Evolutionary conservation across 1,140 invertebrate genomes (phyloP).

Genomic region (Metopolophium dirhodum): DNA sequence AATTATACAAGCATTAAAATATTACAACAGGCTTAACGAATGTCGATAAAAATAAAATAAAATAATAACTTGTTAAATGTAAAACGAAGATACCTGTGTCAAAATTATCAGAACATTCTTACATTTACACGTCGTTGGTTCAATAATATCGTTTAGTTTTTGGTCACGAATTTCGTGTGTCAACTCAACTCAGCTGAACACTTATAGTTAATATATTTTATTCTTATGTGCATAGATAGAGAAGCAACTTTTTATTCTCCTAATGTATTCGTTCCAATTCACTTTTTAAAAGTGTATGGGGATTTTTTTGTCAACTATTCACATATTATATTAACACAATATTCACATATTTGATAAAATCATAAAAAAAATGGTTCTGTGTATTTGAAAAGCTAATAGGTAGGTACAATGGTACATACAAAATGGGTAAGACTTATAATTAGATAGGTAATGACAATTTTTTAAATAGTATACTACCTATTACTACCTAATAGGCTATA

Average conservation of each 20-base stretch:
- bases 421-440: background rate
- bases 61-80: background rate
- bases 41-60: background rate
- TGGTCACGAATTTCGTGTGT: conserved; percentile 39
- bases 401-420: background rate
- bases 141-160: conserved; percentile 16
- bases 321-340: no score
- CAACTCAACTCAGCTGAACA: background rate
- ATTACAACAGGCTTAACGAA: background rate
- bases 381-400: background rate
- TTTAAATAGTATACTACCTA: background rate
- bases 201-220: background rate
- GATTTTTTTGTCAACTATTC: background rate
- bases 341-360: background rate
- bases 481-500: no score
- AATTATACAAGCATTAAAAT: conserved; percentile 6
- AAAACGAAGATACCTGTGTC: background rate
- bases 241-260: background rate
- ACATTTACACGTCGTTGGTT: background rate
- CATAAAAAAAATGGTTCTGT: background rate
- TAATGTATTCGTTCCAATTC: background rate
- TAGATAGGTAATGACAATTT: background rate
- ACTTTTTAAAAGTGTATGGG: background rate
- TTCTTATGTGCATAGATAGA: background rate
- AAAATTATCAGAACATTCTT: background rate